Base-by-base conservation (phyloP, 2,888 invertebrate genomes). In the Agelastica alni region DNA sequence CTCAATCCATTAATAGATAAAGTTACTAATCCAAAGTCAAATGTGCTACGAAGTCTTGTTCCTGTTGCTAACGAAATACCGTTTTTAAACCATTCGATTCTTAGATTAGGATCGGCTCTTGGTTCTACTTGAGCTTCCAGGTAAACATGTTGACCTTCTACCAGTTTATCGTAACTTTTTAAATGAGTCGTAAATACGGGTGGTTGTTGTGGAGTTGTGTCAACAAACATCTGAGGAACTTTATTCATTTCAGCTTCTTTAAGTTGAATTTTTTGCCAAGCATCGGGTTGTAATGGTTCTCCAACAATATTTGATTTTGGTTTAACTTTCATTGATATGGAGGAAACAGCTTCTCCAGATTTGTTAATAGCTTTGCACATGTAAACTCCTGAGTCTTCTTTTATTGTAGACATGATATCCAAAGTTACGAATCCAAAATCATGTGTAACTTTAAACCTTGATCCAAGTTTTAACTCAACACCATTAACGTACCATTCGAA, bases 401-500 rank as follows among this genome's bases (percentile, higher is more conserved):
- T 81, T 17, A 94, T 89, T 2, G 92, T 92, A 14, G 92, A 89
- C 72, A 88, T 86, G 48, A 96, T 93, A 71, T 96, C 95, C 66
- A 96, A 79, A 0, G 95, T 94, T 4, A 96, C 93, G 71, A 92
- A 93, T 17, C 96, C 96, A 72, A 96, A 96, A 73, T 96, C 96
- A 67, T 95, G 90, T 36, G 89, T 92, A 1, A 91, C 92, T 66
- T 93, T 91, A 81, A 95, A 89, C 62, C 96, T 84, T 46, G 94
- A 93, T 69, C 94, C 94, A 85, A 93, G 87, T 79, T 93, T 90
- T 41, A 97, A 82, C 77, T 94, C 94, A 3, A 93, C 87, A 46
- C 94, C 96, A 74, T 97, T 96, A 61, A 94, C 89, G 77, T 89
- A 96, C 97, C 97, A 97, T 79, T 96, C 93, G 69, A 95, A 95